Evolutionary conservation across 2,113 vertebrate species (phyloP), one percentile per base, ranked within the genome.

Genomic region (Gracilinanus agilis): DNA sequence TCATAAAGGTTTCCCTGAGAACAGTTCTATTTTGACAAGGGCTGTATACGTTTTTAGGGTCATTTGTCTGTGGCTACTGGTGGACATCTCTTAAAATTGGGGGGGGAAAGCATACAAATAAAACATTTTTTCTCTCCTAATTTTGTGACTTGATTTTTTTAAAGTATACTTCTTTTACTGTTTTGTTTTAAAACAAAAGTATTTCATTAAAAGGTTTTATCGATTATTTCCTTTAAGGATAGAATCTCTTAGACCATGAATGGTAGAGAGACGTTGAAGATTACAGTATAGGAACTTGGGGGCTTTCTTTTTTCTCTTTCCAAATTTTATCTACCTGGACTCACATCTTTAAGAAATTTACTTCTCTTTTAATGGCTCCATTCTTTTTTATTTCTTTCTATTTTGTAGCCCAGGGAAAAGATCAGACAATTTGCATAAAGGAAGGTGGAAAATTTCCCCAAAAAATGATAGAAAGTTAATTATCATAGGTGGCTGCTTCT

Each of bases 1-100:
- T 9, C 55, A 3, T 55, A 13, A 54, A 44, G 21, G 5, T 27
- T 54, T n/a, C 3, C 53, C 3, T 75, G 4, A 25, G 92, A 90
- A 89, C 10, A n/a, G 0, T 0, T 44, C 13, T 90, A 1, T 23
- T 93, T 93, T 61, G 11, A 13, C 0, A 13, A 23, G 55, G 27
- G 4, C 9, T 0, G 40, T 0, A 9, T 24, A 9, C 24, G 27
- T 5, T 90, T 95, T 91, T 0, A 0, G 89, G 94, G 40, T 90
- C 44, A 44, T 1, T 2, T 90, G 16, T 12, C 3, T 1, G 2
- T n/a, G 11, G 54, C 34, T 53, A 7, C 93, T 44, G 88, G 53
- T 16, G 0, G 0, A 1, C 8, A 92, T 96, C 3, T 24, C 1
- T 11, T 0, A 0, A 49, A 27, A 11, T 23, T 0, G 8, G 16